phyloP scores from a whole-genome alignment of 2,113 vertebrate genomes.

The Bambusicola thoracicus region DNA sequence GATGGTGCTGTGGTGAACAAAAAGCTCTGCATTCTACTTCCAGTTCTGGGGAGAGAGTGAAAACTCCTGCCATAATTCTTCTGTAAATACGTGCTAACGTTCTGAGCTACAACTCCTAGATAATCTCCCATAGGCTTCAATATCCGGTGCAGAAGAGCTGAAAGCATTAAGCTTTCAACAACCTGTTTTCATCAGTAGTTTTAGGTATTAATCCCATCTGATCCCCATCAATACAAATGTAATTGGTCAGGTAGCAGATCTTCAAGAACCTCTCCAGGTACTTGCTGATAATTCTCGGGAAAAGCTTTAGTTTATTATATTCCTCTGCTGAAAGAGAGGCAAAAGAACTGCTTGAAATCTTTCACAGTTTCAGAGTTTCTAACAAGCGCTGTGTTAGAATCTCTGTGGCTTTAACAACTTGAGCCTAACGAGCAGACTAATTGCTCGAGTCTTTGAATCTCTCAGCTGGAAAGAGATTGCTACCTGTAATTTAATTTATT shows the following conservation, averaged over 20 bases:
- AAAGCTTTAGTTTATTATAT: neutral
- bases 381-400: neutral
- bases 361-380: slow-evolving; percentile 1
- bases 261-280: neutral
- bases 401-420: neutral
- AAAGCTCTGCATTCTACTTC: neutral
- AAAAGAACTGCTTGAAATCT: neutral
- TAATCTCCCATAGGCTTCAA: neutral
- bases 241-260: neutral
- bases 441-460: neutral
- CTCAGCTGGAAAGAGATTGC: slow-evolving; percentile 17
- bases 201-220: neutral
- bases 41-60: neutral
- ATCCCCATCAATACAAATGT: neutral
- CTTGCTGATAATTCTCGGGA: neutral
- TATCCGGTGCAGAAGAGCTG: neutral
- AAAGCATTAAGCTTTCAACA: neutral
- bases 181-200: neutral
- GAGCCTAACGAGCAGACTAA: slow-evolving; percentile 7
- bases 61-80: neutral
- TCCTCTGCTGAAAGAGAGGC: neutral
- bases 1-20: neutral
- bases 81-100: neutral
- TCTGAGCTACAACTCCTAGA: neutral
- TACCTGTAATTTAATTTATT: slow-evolving; percentile 25